phyloP scores from a whole-genome alignment of 2,888 invertebrate genomes.

The Helicoverpa assulta region DNA sequence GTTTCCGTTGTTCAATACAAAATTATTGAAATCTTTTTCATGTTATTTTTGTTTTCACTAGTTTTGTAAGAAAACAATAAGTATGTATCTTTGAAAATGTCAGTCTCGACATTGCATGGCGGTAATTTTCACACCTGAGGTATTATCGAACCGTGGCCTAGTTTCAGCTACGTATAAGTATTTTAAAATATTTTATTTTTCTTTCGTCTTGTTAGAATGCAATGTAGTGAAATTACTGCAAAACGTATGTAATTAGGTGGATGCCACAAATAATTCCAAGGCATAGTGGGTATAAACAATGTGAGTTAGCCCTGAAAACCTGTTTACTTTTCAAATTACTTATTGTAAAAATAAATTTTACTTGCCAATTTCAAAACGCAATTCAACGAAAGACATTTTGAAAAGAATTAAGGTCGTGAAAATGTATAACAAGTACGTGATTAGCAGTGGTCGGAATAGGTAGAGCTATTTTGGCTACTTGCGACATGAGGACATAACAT shows the following conservation, averaged over 20 bases:
- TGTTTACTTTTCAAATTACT: too few relatives aligned
- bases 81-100: neutral
- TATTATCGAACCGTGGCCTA: constrained; percentile 8
- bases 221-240: neutral
- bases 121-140: constrained; percentile 35
- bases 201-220: neutral
- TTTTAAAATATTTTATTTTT: neutral
- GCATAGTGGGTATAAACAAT: too few relatives aligned
- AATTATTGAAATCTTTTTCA: neutral
- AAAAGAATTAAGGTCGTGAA: too few relatives aligned
- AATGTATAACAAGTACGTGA: too few relatives aligned
- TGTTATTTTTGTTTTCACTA: neutral
- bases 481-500: too few relatives aligned
- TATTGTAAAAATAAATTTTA: too few relatives aligned
- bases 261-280: too few relatives aligned
- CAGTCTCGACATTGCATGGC: neutral
- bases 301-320: too few relatives aligned
- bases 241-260: neutral
- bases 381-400: too few relatives aligned
- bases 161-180: neutral
- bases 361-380: too few relatives aligned
- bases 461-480: too few relatives aligned
- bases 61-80: neutral
- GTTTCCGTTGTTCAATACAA: constrained; percentile 1
- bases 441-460: too few relatives aligned